A percentile compares a stretch with the other conserved stretches of the same genome.
Conservation (phyloP, 2,888 invertebrate genomes). For the Onchidella celtica region DNA sequence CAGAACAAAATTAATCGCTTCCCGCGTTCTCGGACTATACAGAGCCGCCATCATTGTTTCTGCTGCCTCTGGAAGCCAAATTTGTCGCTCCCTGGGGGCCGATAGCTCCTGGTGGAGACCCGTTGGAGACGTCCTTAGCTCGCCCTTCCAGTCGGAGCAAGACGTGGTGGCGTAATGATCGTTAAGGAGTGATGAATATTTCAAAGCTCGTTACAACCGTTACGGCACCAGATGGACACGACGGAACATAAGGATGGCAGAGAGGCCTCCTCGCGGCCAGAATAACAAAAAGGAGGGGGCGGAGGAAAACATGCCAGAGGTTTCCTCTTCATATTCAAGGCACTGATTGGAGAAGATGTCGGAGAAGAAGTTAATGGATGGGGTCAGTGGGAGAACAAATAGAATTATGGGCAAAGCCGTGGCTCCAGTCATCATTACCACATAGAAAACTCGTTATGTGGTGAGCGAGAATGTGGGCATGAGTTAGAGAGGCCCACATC, state of each 20-base stretch:
- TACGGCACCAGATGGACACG: conserved; percentile 32
- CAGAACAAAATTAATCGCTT: conserved; percentile 37
- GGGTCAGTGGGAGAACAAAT: not conserved
- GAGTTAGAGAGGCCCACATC: not conserved
- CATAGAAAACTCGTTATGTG: conserved; percentile 33
- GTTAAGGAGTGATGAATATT: conserved; percentile 46
- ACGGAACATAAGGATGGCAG: not conserved
- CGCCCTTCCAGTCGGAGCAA: not conserved
- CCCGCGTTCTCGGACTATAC: conserved; percentile 3
- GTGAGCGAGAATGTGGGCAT: conserved; percentile 15
- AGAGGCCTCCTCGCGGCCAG: not conserved
- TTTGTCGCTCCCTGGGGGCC: conserved; percentile 11
- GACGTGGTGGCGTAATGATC: conserved; percentile 28
- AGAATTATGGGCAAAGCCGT: conserved; percentile 11
- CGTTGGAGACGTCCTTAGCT: conserved; percentile 10
- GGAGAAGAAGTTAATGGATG: not conserved
- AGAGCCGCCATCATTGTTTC: not conserved
- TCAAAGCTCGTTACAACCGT: conserved; percentile 6
- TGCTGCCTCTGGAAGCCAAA: conserved; percentile 34
- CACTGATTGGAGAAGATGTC: not conserved
- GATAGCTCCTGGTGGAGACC: conserved; percentile 11
- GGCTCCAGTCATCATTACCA: conserved; percentile 9
- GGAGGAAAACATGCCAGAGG: not conserved
- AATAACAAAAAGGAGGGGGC: not conserved
- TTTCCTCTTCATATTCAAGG: not conserved